These are phyloP conservation scores for Euzetes globulus DNA, from an alignment of 2,888 invertebrate genomes.

Conservation along the genomic window DNA sequence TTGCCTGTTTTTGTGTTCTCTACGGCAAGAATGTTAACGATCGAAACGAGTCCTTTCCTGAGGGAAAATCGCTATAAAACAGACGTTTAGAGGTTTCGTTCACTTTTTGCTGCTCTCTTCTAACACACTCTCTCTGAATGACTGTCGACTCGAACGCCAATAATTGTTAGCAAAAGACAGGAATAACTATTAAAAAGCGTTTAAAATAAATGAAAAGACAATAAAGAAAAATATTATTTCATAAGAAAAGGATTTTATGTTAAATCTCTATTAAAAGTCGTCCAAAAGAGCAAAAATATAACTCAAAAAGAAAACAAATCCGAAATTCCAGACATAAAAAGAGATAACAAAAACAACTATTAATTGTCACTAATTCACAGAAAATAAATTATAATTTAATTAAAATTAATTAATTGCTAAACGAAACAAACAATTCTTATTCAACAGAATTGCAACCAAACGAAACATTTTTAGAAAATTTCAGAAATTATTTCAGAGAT, in stretches of 20 bases:
- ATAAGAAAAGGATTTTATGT: neutral
- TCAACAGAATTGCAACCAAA: too few species aligned
- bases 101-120: neutral
- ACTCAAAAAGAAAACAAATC: too few species aligned
- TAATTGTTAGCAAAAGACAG: neutral
- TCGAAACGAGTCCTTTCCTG: slow-evolving; percentile 6
- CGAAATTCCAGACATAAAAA: too few species aligned
- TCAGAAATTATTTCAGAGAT: too few species aligned
- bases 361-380: too few species aligned
- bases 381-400: too few species aligned
- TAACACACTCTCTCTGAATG: neutral
- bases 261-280: too few species aligned
- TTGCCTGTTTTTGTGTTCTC: neutral
- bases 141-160: neutral
- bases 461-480: too few species aligned
- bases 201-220: neutral
- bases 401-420: too few species aligned
- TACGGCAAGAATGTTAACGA: slow-evolving; percentile 6
- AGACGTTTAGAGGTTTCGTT: slow-evolving; percentile 5
- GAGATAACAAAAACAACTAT: too few species aligned
- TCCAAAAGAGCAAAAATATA: too few species aligned
- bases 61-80: slow-evolving; percentile 5
- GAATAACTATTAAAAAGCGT: slow-evolving; percentile 8
- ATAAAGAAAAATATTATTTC: slow-evolving; percentile 3
- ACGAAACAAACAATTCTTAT: too few species aligned